phyloP scores from a whole-genome alignment of 2,797 vertebrate genomes.

The Pseudotriccus pelzelni region DNA sequence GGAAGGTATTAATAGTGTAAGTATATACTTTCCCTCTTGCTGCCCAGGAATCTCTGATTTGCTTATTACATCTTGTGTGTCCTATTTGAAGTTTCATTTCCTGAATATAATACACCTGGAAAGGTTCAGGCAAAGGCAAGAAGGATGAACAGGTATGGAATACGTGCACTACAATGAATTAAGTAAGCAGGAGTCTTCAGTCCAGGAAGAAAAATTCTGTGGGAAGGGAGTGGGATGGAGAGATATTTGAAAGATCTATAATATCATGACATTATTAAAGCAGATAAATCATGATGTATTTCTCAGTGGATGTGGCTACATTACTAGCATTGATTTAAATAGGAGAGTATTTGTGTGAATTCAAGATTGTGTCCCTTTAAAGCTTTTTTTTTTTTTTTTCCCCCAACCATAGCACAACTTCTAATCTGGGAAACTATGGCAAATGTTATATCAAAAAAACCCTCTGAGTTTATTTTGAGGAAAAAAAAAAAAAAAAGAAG shows the following conservation, averaged over 20 bases:
- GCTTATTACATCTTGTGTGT: not conserved
- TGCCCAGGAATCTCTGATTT: not conserved
- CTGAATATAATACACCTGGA: not conserved
- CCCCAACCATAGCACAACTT: not conserved
- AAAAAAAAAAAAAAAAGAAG: accelerated
- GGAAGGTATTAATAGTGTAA: not conserved
- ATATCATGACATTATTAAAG: not conserved
- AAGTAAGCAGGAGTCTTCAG: not conserved
- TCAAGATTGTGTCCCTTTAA: accelerated
- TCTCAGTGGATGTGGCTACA: not conserved
- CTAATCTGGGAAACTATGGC: not conserved
- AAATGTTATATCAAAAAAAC: accelerated
- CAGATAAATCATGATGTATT: not conserved
- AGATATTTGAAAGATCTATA: not conserved
- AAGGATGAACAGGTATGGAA: not conserved
- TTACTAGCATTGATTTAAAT: not conserved
- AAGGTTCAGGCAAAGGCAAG: not conserved
- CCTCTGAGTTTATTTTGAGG: no score
- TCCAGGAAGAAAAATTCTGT: not conserved
- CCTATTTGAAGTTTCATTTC: not conserved
- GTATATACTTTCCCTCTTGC: not conserved
- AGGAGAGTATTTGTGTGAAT: not conserved
- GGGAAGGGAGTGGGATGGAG: not conserved
- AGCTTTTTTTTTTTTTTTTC: not conserved
- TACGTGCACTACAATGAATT: not conserved